A percentile compares a stretch with the other conserved stretches of the same genome.
Evolutionary conservation across 1,140 invertebrate genomes (phyloP).

Genomic region (Lucilia sericata): DNA sequence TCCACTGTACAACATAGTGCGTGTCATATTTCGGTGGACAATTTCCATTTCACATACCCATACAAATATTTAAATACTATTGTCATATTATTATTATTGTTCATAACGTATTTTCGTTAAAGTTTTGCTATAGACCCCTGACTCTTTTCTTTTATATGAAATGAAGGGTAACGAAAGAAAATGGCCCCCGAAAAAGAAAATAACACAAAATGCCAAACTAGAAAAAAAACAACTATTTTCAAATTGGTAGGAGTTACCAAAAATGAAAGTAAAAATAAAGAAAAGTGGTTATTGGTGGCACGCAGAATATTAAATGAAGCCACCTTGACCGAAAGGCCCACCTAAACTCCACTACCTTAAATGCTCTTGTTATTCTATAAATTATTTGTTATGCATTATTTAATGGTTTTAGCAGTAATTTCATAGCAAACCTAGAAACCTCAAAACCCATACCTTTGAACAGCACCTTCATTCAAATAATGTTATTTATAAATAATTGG

Average conservation of each 20-base stretch:
- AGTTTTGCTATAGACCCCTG: neutral
- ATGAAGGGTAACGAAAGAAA: no score
- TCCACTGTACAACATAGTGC: neutral
- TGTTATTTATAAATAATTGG: neutral
- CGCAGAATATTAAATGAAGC: slow-evolving; percentile 29
- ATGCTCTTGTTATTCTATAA: no score
- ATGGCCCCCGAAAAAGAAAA: neutral
- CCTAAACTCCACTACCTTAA: neutral
- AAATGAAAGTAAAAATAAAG: neutral
- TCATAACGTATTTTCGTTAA: neutral
- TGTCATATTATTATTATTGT: slow-evolving; percentile 27
- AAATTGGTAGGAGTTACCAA: slow-evolving; percentile 8
- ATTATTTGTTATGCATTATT: slow-evolving; percentile 4
- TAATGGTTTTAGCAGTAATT: slow-evolving; percentile 1
- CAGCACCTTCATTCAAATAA: neutral
- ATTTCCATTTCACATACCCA: neutral
- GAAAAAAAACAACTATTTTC: neutral
- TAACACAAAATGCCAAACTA: no score
- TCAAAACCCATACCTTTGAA: neutral
- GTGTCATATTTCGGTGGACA: slow-evolving; percentile 4
- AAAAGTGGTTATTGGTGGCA: slow-evolving; percentile 32
- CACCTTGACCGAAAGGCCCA: neutral
- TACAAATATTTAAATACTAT: neutral
- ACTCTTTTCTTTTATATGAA: no score
- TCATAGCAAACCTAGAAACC: neutral